Evolutionary conservation across 2,797 vertebrate species (phyloP), one percentile per base, ranked within the genome.

Genomic region (Sebastolobus alascanus): DNA sequence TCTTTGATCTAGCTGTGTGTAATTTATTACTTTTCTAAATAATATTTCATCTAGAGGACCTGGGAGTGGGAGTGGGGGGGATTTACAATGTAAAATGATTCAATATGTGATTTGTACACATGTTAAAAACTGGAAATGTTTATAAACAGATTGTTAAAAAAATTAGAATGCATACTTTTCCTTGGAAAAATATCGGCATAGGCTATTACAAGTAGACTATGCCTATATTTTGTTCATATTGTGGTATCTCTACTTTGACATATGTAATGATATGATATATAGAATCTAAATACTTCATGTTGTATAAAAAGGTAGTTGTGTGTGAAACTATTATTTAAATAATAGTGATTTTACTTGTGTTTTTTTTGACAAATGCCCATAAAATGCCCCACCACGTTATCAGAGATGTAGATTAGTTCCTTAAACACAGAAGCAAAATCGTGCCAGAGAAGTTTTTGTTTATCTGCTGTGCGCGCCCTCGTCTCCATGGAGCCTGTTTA

Each of bases 401-500:
- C 20, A 40, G 35, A 52, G 2, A 12, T 68, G n/a, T 40, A 40
- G 43, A 6, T 50, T 6, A n/a, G 63, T 73, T 75, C 69, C 68
- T 3, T 37, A 69, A 67, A 76, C 50, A 55, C 52, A 40, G 1
- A 11, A 2, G 59, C 16, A 3, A 52, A 52, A 25, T 46, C 5
- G 38, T 38, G 71, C 76, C 80, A 73, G 77, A 50, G 37, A 71
- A 76, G 56, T 76, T 86, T 77, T 68, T 94, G 89, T 91, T 91
- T 95, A 89, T 78, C 4, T 11, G 72, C 80, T 37, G 37, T 79
- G 4, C 64, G 60, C 79, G 75, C 22, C 77, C 38, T 71, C 6
- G 95, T 96, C 83, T 94, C 94, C 87, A 93, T 61, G 95, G 73
- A 38, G 81, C 84, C 33, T 95, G 95, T 95, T 95, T 95, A 94